phyloP scores from a whole-genome alignment of 2,888 invertebrate genomes.

The Lepidochitona cinerea region DNA sequence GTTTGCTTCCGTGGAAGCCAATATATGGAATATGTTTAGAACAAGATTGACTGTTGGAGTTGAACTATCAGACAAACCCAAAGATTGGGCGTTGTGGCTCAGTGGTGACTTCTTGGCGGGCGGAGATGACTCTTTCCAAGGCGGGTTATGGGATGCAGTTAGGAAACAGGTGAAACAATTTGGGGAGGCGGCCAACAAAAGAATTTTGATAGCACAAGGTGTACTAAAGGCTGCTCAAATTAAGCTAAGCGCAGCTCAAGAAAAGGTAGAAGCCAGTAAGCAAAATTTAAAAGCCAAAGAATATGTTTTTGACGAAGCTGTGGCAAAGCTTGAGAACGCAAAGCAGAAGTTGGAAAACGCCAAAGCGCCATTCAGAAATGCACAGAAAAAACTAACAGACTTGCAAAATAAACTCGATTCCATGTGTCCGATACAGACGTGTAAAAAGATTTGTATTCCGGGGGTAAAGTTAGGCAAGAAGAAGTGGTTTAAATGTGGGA shows the following conservation, averaged over 20 bases:
- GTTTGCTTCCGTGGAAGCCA: background rate
- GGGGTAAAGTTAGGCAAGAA: too few species aligned
- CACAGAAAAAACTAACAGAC: background rate
- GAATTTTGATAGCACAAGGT: background rate
- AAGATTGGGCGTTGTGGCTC: background rate
- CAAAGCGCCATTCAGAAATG: background rate
- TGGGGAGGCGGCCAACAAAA: background rate
- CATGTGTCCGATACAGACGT: background rate
- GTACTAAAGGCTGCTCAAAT: background rate
- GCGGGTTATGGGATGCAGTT: conserved; percentile 2
- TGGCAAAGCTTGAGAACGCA: background rate
- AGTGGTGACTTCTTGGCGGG: background rate
- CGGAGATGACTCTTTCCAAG: conserved; percentile 5
- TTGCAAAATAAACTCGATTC: background rate
- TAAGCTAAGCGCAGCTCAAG: background rate
- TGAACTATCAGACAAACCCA: background rate
- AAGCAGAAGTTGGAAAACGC: background rate
- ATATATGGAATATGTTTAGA: background rate
- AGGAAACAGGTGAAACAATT: background rate
- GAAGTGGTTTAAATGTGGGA: background rate
- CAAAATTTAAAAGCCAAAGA: background rate
- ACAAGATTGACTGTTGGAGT: background rate
- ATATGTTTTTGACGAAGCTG: conserved; percentile 2
- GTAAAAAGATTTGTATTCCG: conserved; percentile 2
- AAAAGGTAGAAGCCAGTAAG: background rate